Conservation (phyloP, 1,140 invertebrate genomes). For the Magallana gigas region DNA sequence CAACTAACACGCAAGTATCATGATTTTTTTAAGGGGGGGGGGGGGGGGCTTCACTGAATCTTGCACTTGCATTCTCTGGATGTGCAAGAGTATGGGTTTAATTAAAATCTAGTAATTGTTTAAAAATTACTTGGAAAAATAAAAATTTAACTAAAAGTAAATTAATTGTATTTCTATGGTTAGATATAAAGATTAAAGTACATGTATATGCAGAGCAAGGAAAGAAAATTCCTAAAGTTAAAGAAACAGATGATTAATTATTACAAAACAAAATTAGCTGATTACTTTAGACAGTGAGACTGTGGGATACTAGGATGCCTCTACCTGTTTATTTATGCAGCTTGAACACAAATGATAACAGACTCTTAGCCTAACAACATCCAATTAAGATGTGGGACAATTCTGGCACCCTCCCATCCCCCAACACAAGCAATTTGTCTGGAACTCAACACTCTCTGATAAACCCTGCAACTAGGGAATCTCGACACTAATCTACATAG, state of each 20-base stretch:
- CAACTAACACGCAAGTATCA: no score
- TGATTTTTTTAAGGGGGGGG: no score
- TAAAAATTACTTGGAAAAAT: slow-evolving; percentile 38
- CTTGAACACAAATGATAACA: background rate
- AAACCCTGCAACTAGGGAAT: background rate
- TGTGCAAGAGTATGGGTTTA: no score
- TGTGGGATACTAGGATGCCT: background rate
- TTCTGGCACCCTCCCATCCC: slow-evolving; percentile 2
- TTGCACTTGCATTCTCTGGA: no score
- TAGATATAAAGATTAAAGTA: no score
- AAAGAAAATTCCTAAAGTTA: background rate
- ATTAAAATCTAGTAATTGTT: no score
- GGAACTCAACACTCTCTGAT: slow-evolving; percentile 11
- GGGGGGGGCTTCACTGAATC: no score
- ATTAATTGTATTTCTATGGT: no score
- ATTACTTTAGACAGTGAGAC: no score
- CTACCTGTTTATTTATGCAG: slow-evolving; percentile 13
- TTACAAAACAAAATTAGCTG: slow-evolving; percentile 41
- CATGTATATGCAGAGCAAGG: no score
- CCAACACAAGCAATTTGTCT: slow-evolving; percentile 15
- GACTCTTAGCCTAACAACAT: background rate
- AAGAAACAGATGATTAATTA: slow-evolving; percentile 50
- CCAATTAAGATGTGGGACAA: slow-evolving; percentile 6
- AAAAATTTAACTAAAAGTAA: no score
- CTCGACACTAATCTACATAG: background rate